Evolutionary conservation across 2,797 vertebrate genomes (phyloP).

Genomic region (Spinibarbus caldwelli): DNA sequence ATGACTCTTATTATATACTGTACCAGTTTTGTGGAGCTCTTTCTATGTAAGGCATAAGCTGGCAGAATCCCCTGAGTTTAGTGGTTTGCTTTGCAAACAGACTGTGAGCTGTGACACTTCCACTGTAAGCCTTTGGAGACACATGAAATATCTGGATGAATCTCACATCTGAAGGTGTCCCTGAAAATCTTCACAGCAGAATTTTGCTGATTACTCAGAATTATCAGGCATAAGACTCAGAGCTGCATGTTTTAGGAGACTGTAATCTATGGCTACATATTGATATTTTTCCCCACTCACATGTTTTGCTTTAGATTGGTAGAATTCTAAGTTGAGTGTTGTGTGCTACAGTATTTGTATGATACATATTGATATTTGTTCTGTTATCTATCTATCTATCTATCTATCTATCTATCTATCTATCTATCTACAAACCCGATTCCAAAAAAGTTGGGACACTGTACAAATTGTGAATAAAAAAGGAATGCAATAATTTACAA

Average conservation of each 20-base stretch:
- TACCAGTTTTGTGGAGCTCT: not conserved
- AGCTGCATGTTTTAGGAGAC: not conserved
- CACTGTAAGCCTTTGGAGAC: not conserved
- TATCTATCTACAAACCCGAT: too few species aligned
- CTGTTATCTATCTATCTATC: not conserved
- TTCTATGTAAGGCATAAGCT: not conserved
- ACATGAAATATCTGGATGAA: not conserved
- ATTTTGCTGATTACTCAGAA: conserved; percentile 7
- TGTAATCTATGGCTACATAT: not conserved
- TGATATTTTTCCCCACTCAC: not conserved
- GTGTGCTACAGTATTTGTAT: too few species aligned
- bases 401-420: not conserved
- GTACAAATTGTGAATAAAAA: too few species aligned
- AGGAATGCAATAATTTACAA: too few species aligned
- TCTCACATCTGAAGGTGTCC: not conserved
- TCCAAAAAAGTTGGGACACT: too few species aligned
- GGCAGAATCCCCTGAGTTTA: not conserved
- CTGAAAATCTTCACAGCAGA: not conserved
- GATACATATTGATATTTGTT: too few species aligned
- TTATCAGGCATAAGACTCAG: not conserved
- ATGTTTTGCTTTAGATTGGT: too few species aligned
- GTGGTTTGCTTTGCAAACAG: not conserved
- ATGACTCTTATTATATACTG: not conserved
- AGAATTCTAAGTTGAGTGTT: too few species aligned
- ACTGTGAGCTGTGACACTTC: conserved; percentile 22